Evolutionary conservation across 2,888 invertebrate species (phyloP).

Genomic region (Myathropa florea): DNA sequence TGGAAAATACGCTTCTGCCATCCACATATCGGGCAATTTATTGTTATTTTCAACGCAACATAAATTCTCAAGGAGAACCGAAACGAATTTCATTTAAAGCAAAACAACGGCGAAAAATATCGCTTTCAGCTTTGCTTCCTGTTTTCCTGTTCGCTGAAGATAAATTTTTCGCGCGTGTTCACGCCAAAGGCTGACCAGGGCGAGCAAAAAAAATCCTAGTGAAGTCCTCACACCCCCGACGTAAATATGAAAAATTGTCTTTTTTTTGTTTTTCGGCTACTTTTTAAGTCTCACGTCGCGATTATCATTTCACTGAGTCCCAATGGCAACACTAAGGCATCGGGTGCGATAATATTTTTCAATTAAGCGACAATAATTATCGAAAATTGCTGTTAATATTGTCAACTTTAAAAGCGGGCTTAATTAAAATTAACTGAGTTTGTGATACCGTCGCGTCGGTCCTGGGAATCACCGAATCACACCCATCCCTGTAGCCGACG

Average conservation of each 20-base stretch:
- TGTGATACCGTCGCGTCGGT: constrained; percentile 40
- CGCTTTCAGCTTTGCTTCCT: constrained; percentile 1
- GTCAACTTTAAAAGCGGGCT: constrained; percentile 66
- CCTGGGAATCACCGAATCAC: not conserved
- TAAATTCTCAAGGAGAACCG: constrained; percentile 46
- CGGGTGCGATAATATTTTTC: constrained; percentile 65
- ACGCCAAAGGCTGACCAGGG: constrained; percentile 39
- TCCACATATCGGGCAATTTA: constrained; percentile 53
- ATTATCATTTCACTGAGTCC: not conserved
- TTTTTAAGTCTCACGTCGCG: not conserved
- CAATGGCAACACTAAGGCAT: constrained; percentile 1
- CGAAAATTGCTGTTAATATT: constrained; percentile 69
- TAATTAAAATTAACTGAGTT: constrained; percentile 70
- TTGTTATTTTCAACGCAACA: constrained; percentile 64
- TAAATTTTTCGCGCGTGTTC: constrained; percentile 44
- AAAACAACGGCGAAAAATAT: constrained; percentile 29
- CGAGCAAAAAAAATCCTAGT: constrained; percentile 21
- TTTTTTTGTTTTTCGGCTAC: not conserved
- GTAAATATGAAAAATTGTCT: constrained; percentile 15
- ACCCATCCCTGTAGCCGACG: too few species aligned
- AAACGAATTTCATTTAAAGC: not conserved
- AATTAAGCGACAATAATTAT: constrained; percentile 70
- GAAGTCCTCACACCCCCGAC: constrained; percentile 22
- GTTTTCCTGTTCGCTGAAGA: constrained; percentile 39
- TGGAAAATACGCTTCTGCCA: constrained; percentile 53